Evolutionary conservation across 2,888 invertebrate genomes (phyloP).

Genomic region (Apomyelois bistriatella): DNA sequence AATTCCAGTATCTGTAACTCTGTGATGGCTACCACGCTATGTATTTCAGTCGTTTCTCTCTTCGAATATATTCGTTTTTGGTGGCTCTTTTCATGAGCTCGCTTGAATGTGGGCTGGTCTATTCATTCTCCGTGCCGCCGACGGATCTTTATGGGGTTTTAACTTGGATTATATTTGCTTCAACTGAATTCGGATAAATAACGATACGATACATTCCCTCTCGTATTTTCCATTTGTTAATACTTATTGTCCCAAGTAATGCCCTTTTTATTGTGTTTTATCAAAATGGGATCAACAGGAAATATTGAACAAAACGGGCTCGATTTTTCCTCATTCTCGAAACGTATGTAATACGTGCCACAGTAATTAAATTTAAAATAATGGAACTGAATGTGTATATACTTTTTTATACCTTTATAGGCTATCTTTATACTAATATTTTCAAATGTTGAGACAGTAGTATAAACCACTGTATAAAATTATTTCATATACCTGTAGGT

Average conservation of each 20-base stretch:
- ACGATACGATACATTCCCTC: conserved; percentile 30
- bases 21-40: conserved; percentile 40
- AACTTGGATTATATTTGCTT: conserved; percentile 65
- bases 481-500: no score
- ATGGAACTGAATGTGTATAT: no score
- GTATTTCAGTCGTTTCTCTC: conserved; percentile 68
- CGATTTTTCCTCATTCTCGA: not conserved
- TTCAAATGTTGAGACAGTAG: no score
- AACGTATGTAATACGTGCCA: not conserved
- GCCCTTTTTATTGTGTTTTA: conserved; percentile 18
- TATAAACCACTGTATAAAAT: no score
- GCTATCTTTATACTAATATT: no score
- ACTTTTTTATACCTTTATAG: no score
- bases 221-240: conserved; percentile 28
- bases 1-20: conserved; percentile 34
- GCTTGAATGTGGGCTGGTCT: conserved; percentile 66
- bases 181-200: conserved; percentile 56
- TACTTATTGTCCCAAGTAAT: conserved; percentile 17
- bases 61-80: conserved; percentile 67
- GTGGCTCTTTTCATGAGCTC: conserved; percentile 71
- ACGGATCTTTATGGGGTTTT: conserved; percentile 66
- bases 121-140: conserved; percentile 62
- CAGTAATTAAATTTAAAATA: no score
- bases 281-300: conserved; percentile 6
- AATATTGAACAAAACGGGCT: not conserved